Evolutionary conservation across 2,113 vertebrate genomes (phyloP).

Genomic region (Ptychochromis oligacanthus): DNA sequence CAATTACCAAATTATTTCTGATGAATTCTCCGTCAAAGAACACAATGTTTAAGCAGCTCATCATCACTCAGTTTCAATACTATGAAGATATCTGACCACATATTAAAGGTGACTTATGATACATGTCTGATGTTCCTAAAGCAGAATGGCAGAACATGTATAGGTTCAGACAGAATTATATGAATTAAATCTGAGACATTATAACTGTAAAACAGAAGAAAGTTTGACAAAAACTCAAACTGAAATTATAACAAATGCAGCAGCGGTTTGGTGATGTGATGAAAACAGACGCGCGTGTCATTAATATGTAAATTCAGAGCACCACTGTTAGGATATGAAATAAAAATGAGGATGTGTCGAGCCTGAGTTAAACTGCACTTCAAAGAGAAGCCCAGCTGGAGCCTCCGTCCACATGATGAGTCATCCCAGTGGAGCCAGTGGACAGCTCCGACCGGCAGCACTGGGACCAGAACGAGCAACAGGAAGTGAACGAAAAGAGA

Average conservation of each 20-base stretch:
- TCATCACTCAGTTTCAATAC: no score
- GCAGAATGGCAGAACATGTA: no score
- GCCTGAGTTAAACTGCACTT: not conserved
- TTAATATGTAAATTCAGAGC: not conserved
- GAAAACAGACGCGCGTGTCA: not conserved
- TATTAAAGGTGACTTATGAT: no score
- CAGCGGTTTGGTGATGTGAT: not conserved
- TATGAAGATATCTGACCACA: no score
- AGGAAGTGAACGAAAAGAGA: not conserved
- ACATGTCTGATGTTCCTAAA: no score
- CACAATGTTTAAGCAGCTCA: no score
- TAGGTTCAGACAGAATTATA: no score
- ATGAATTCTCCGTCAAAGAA: no score
- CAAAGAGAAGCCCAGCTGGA: not conserved
- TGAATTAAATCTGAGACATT: not conserved
- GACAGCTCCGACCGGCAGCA: not conserved
- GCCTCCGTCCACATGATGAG: not conserved
- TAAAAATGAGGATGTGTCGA: not conserved
- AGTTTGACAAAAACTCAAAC: not conserved
- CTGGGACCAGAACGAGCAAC: not conserved
- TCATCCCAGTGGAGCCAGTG: not conserved
- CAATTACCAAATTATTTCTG: no score
- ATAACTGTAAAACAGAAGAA: not conserved
- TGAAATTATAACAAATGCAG: not conserved
- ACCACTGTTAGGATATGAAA: not conserved